Evolutionary conservation across 2,113 vertebrate genomes (phyloP).

Genomic region (Patagioenas fasciata): DNA sequence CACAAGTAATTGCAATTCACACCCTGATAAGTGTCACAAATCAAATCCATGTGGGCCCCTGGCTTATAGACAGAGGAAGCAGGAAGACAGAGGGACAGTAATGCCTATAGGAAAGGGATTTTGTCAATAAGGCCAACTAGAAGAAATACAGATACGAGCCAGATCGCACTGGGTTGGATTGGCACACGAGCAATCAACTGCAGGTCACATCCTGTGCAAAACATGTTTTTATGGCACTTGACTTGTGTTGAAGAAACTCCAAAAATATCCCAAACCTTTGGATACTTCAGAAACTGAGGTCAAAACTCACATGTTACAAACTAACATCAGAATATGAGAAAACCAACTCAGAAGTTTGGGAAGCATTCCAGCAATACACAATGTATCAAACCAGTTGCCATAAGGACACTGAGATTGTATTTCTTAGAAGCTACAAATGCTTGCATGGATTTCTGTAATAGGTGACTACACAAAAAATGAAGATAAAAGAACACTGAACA

Average conservation of each 20-base stretch:
- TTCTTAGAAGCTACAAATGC: neutral
- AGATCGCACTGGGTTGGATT: neutral
- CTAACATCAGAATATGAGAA: neutral
- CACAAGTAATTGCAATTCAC: neutral
- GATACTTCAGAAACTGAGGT: neutral
- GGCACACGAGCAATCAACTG: neutral
- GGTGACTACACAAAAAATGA: neutral
- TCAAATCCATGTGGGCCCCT: neutral
- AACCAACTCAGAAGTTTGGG: neutral
- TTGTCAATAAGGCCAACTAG: neutral
- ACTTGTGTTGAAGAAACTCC: neutral
- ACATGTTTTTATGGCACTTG: constrained; percentile 41
- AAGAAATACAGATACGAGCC: neutral
- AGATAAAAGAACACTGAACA: constrained; percentile 9
- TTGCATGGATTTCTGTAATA: neutral
- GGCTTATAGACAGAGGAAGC: neutral
- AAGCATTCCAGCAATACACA: neutral
- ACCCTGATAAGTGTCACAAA: neutral
- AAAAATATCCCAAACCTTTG: neutral
- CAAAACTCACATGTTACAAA: neutral
- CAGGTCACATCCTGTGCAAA: constrained; percentile 6
- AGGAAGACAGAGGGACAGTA: neutral
- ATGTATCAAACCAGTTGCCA: fast-evolving
- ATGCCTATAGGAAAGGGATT: neutral
- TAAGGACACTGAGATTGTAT: neutral